Base-by-base conservation (phyloP, 1,140 invertebrate genomes). In the Sminthurides bifidus region DNA sequence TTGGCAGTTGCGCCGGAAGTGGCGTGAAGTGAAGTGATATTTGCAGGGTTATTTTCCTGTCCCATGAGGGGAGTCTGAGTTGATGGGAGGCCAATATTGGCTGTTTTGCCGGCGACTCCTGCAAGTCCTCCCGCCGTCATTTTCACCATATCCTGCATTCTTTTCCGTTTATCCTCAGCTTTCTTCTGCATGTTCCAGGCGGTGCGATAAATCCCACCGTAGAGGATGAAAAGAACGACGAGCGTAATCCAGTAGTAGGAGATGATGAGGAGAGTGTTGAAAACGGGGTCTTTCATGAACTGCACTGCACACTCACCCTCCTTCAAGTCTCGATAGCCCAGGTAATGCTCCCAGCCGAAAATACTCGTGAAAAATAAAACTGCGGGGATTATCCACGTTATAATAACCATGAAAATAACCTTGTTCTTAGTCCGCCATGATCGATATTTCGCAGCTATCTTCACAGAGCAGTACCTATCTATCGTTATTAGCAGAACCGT, bases 401-500 rank as follows among this genome's bases (percentile, higher is more conserved):
- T 92, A 2, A 86, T 81, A 0, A 95, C 84, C 61, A 63, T 63
- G 77, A 84, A 90, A 33, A 92, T 82, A 1, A 94, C 87, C 63
- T 86, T 80, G 58, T 83, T 82, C 66, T 94, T 92, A 0, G 96
- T 98, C 41, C 96, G 76, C 96, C 96, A 99, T 65, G 87, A 83
- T 45, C 95, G 78, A 72, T 99, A 99, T 66, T 87, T 87, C 0
- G 96, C 92, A 2, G 96, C 94, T 57, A 98, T 96, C 77, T 96
- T 97, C 0, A 99, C 95, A 6, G 93, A 98, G 72, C 94, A 98
- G 74, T 94, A 99, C 59, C 96, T 80, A 73, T 99, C 96, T 48
- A 98, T 90, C 14, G 96, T 99, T 63, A 99, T 99, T 44, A 97
- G 77, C 26, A 99, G 80, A 2, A 99, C 96, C 0, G 96, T 99